Base-by-base conservation (phyloP, 2,113 vertebrate species). In the Chinchilla lanigera region DNA sequence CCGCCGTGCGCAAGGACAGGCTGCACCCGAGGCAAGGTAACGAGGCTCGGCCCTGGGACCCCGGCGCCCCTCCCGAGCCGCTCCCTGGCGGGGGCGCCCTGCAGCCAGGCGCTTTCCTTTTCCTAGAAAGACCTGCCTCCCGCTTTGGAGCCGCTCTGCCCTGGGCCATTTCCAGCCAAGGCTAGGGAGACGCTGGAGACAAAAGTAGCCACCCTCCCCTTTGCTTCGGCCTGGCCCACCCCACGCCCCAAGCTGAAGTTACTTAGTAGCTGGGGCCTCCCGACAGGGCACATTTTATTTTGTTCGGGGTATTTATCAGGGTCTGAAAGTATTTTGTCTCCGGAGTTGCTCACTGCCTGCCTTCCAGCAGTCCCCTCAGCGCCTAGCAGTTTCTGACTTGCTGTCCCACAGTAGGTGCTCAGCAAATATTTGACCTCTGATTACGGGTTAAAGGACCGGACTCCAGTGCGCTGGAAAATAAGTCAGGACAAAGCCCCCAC, bases 21-120 rank as follows among this genome's bases (percentile, higher is more conserved):
- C 98, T 98, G 98, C 99, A 99, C 97, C 98, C 99, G 81, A 99
- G 98, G 98, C 98, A 99, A 99, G 99, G 99, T 99, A 99, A 99
- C 96, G 84, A 98, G 97, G 93, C 86, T 97, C 80, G n/a, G 17
- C 86, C 80, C 86, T 4, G 89, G 33, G 77, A 92, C 38, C 93
- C 89, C n/a, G 28, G 38, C 8, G 20, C 54, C 47, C 54, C 33
- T 52, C 90, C 33, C 11, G 13, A 63, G 54, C 83, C 69, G 10
- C 44, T 82, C 80, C 75, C 38, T 26, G 50, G 30, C 14, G 24
- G 58, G 85, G 96, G 30, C 89, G 91, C 92, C 93, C 75, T 4
- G 35, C 44, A 54, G 80, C 26, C 44, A 92, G 94, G 75, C 86
- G 30, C 81, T 81, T n/a, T 80, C 22, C 61, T 96, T 97, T 98